Percentiles rank a stretch among this genome's conserved stretches.
Conservation (phyloP, 1,140 invertebrate species). For the Orchesella cincta region DNA sequence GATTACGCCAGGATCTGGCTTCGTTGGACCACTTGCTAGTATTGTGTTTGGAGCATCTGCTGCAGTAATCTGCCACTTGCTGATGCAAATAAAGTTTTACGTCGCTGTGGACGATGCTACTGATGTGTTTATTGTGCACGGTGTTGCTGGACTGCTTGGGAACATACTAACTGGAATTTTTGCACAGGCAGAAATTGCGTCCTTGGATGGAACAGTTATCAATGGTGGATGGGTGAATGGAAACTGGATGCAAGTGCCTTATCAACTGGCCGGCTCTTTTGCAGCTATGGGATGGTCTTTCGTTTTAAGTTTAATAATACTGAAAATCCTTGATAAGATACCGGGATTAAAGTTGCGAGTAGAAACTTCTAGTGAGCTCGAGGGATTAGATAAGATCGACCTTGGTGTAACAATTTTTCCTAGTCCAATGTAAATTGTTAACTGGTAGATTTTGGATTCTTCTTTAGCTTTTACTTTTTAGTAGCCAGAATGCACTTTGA, state of each 20-base stretch:
- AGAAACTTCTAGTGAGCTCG: not conserved
- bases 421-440: not conserved
- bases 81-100: not conserved
- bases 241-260: slow-evolving; percentile 3
- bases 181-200: not conserved
- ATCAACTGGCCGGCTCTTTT: slow-evolving; percentile 13
- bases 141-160: not conserved
- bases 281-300: slow-evolving; percentile 11
- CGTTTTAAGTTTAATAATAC: slow-evolving; percentile 3
- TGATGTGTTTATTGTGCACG: slow-evolving; percentile 8
- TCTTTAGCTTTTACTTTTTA: not conserved
- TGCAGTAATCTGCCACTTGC: not conserved
- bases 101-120: not conserved
- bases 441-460: not conserved
- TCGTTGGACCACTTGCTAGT: slow-evolving; percentile 6
- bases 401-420: slow-evolving; percentile 16
- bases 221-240: slow-evolving; percentile 12
- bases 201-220: not conserved
- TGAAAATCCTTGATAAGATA: not conserved
- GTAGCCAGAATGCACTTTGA: not conserved
- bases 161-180: slow-evolving; percentile 16
- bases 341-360: not conserved
- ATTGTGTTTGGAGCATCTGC: not conserved
- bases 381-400: not conserved
- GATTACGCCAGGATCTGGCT: slow-evolving; percentile 12